These are phyloP conservation scores for Melipona beecheii DNA, from an alignment of 2,888 invertebrate genomes.

Conservation along the genomic window DNA sequence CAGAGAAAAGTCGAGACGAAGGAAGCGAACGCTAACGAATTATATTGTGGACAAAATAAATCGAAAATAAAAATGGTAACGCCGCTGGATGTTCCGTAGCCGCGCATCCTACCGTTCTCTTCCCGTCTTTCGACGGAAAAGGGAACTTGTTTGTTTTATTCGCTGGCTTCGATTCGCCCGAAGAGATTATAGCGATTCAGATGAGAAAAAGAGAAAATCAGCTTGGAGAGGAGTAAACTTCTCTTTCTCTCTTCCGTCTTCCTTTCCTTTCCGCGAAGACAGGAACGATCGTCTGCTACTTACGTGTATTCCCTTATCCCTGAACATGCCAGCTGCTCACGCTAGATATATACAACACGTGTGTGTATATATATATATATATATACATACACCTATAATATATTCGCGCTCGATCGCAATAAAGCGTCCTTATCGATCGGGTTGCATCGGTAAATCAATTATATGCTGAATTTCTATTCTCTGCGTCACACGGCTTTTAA, in stretches of 20 bases:
- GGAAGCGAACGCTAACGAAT: conserved; percentile 56
- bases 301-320: neutral
- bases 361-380: too few species aligned
- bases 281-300: neutral
- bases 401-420: neutral
- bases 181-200: conserved; percentile 35
- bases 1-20: conserved; percentile 22
- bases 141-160: conserved; percentile 55
- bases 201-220: conserved; percentile 37
- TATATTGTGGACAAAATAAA: conserved; percentile 56
- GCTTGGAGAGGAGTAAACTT: neutral
- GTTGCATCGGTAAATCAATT: conserved; percentile 35
- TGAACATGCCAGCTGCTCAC: neutral
- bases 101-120: conserved; percentile 3
- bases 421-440: conserved; percentile 3
- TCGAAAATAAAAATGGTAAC: conserved; percentile 19
- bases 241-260: neutral
- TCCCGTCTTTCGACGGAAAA: conserved; percentile 14
- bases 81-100: conserved; percentile 3
- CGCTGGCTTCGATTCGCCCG: conserved; percentile 38
- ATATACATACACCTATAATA: too few species aligned
- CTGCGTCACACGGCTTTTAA: conserved; percentile 7
- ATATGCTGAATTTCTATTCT: conserved; percentile 6
- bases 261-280: neutral
- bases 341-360: too few species aligned